These are phyloP conservation scores for Lissonota sp. DNA, from an alignment of 2,888 invertebrate species.

Conservation along the genomic window DNA sequence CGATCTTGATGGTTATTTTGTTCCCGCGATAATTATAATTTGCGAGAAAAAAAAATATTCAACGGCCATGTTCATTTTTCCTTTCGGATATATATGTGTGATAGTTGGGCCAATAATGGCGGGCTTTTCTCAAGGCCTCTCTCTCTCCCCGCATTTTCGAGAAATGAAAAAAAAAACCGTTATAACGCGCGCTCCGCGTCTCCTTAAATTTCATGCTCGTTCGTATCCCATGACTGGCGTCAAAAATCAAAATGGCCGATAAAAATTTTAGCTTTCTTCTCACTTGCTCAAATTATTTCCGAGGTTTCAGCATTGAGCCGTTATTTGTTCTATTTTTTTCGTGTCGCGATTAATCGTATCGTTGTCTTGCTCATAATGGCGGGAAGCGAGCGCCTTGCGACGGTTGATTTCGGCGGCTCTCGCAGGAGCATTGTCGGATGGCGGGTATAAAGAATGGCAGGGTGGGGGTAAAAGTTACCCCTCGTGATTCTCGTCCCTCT, in stretches of 20 bases:
- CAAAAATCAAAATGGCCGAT: too few species aligned
- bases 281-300: too few species aligned
- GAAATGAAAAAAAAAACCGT: too few species aligned
- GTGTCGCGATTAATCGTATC: conserved; percentile 35
- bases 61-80: not conserved
- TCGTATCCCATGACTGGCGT: too few species aligned
- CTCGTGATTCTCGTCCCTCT: conserved; percentile 26
- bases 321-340: not conserved
- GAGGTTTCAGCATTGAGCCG: not conserved
- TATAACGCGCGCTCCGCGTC: too few species aligned
- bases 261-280: too few species aligned
- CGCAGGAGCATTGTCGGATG: conserved; percentile 6
- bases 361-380: conserved; percentile 63
- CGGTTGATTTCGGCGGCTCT: conserved; percentile 26
- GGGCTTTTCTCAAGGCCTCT: not conserved
- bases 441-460: too few species aligned
- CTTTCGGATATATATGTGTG: not conserved
- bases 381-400: conserved; percentile 56
- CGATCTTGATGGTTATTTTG: too few species aligned
- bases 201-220: too few species aligned
- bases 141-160: too few species aligned
- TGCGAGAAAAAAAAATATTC: not conserved
- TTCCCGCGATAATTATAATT: conserved; percentile 1
- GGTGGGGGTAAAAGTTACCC: conserved; percentile 10
- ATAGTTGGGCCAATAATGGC: not conserved